Evolutionary conservation across 2,113 vertebrate genomes (phyloP).

Genomic region (Oryzias woworae): DNA sequence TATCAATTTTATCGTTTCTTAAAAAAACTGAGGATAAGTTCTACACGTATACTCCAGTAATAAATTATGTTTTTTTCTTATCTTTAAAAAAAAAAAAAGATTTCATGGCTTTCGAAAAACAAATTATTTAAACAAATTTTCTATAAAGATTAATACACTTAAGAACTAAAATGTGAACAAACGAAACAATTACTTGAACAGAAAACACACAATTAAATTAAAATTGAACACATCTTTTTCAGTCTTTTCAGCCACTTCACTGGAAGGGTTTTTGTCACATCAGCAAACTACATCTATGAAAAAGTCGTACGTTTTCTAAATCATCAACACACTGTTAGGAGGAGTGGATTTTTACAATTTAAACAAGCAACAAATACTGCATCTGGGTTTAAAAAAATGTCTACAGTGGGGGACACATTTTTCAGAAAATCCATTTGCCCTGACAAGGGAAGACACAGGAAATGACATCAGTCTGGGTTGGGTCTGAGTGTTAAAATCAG

Average conservation of each 20-base stretch:
- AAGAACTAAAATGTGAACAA: conserved; percentile 56
- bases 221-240: conserved; percentile 23
- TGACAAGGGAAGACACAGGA: too few species aligned
- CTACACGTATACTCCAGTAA: conserved; percentile 40
- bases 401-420: conserved; percentile 1
- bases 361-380: conserved; percentile 4
- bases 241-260: neutral
- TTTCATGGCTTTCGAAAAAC: conserved; percentile 59
- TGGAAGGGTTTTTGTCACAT: conserved; percentile 21
- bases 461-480: too few species aligned
- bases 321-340: conserved; percentile 23
- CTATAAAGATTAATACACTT: conserved; percentile 41
- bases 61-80: conserved; percentile 46
- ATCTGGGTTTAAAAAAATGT: neutral
- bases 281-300: conserved; percentile 28
- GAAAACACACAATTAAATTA: conserved; percentile 39
- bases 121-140: conserved; percentile 57
- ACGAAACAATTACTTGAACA: conserved; percentile 40
- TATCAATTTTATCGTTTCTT: too few species aligned
- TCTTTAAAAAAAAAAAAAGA: conserved; percentile 10
- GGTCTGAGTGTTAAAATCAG: too few species aligned
- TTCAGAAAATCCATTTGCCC: conserved; percentile 17
- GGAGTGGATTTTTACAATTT: conserved; percentile 13
- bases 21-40: conserved; percentile 22
- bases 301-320: conserved; percentile 36